phyloP scores from a whole-genome alignment of 2,888 invertebrate genomes.

The Melinopterus prodromus region DNA sequence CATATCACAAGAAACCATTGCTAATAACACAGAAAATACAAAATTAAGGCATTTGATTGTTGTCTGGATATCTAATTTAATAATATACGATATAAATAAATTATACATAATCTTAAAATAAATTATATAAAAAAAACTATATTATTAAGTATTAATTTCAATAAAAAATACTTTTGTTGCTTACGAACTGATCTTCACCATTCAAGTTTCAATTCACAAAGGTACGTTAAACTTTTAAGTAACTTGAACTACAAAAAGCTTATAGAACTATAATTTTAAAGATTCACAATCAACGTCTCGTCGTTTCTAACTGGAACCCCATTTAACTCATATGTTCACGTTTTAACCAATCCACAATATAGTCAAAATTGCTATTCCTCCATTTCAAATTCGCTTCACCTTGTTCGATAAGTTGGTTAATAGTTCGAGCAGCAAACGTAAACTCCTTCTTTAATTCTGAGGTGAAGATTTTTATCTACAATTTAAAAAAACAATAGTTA shows the following conservation, averaged over 20 bases:
- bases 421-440: constrained; percentile 70
- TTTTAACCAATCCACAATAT: constrained; percentile 78
- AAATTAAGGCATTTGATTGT: too few relatives aligned
- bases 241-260: neutral
- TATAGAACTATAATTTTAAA: neutral
- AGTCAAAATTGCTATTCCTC: constrained; percentile 79
- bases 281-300: neutral
- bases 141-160: neutral
- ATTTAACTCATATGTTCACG: constrained; percentile 27
- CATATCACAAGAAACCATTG: too few relatives aligned
- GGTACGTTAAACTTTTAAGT: neutral
- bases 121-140: neutral
- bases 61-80: too few relatives aligned
- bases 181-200: too few relatives aligned
- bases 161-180: neutral
- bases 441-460: constrained; percentile 70
- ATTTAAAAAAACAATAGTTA: constrained; percentile 23
- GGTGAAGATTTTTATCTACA: constrained; percentile 75
- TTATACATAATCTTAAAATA: neutral
- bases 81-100: neutral
- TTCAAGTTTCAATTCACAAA: too few relatives aligned
- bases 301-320: neutral
- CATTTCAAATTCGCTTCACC: constrained; percentile 84
- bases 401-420: constrained; percentile 82
- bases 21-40: too few relatives aligned